phyloP scores from a whole-genome alignment of 2,888 invertebrate genomes.

The Athetis lepigone region DNA sequence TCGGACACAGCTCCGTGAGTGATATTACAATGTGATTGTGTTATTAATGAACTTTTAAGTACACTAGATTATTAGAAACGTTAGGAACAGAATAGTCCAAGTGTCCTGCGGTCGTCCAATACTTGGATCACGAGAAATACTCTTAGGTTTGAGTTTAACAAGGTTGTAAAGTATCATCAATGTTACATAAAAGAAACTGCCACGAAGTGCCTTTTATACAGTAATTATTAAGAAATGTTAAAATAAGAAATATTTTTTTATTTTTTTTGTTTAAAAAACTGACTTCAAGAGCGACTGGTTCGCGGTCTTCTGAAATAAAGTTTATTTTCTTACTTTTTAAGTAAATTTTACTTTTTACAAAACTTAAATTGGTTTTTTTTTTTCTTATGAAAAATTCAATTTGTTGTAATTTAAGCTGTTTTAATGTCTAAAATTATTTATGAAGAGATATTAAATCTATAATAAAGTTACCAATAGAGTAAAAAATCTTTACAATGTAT shows the following conservation, averaged over 20 bases:
- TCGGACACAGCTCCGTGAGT: slow-evolving; percentile 86
- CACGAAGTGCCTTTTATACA: slow-evolving; percentile 89
- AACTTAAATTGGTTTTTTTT: slow-evolving; percentile 65
- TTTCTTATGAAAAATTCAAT: slow-evolving; percentile 63
- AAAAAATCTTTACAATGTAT: slow-evolving; percentile 71
- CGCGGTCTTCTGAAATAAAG: slow-evolving; percentile 78
- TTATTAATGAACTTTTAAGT: slow-evolving; percentile 85
- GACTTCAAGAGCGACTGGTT: slow-evolving; percentile 83
- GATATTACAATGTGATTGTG: slow-evolving; percentile 90
- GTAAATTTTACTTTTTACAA: slow-evolving; percentile 61
- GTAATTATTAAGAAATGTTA: slow-evolving; percentile 74
- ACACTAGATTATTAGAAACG: slow-evolving; percentile 82
- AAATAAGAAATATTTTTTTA: slow-evolving; percentile 68
- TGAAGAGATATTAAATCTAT: slow-evolving; percentile 85
- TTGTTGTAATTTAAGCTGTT: slow-evolving; percentile 81
- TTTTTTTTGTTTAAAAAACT: slow-evolving; percentile 62
- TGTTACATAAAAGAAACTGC: slow-evolving; percentile 85
- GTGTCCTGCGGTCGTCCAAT: slow-evolving; percentile 60
- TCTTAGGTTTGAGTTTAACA: slow-evolving; percentile 80
- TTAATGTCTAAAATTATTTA: slow-evolving; percentile 85
- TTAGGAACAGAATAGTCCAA: slow-evolving; percentile 66
- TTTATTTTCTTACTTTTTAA: slow-evolving; percentile 68
- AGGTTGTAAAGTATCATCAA: slow-evolving; percentile 80
- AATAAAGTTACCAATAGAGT: slow-evolving; percentile 89
- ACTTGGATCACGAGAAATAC: slow-evolving; percentile 79